These are phyloP conservation scores for Solea senegalensis DNA, from an alignment of 2,113 vertebrate species.

Conservation along the genomic window DNA sequence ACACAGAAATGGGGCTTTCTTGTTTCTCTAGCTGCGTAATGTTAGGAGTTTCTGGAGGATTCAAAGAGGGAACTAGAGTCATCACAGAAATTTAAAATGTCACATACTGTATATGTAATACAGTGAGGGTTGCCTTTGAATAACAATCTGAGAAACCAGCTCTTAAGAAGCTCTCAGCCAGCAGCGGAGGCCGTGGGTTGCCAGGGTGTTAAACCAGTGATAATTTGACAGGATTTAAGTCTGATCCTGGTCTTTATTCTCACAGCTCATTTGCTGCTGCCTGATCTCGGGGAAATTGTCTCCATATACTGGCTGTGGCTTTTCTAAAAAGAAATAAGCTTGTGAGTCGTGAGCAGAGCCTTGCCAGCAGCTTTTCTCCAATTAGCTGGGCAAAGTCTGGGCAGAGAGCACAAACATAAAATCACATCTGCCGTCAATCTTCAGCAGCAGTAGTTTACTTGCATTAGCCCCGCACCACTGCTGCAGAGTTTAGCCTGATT, in stretches of 20 bases:
- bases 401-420: constrained; percentile 31
- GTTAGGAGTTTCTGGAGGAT: not conserved
- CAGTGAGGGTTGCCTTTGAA: constrained; percentile 14
- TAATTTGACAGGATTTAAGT: constrained; percentile 53
- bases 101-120: not conserved
- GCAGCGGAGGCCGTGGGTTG: constrained; percentile 1
- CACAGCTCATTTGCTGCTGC: constrained; percentile 43
- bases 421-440: constrained; percentile 19
- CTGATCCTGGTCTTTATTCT: constrained; percentile 39
- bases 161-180: constrained; percentile 22
- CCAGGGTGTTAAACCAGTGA: constrained; percentile 44
- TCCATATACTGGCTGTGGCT: constrained; percentile 34
- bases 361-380: constrained; percentile 20
- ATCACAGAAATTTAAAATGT: not conserved
- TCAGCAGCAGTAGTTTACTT: not conserved
- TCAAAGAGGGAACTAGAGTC: not conserved
- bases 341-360: not conserved
- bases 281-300: constrained; percentile 31
- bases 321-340: not conserved
- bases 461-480: not conserved
- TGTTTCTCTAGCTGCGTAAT: not conserved
- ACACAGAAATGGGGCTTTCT: not conserved
- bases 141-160: not conserved
- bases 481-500: not conserved
- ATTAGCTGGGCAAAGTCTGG: constrained; percentile 24